A percentile compares a stretch with the other conserved stretches of the same genome.
phyloP scores from a whole-genome alignment of 1,140 invertebrate genomes.

The Drosophila repletoides region DNA sequence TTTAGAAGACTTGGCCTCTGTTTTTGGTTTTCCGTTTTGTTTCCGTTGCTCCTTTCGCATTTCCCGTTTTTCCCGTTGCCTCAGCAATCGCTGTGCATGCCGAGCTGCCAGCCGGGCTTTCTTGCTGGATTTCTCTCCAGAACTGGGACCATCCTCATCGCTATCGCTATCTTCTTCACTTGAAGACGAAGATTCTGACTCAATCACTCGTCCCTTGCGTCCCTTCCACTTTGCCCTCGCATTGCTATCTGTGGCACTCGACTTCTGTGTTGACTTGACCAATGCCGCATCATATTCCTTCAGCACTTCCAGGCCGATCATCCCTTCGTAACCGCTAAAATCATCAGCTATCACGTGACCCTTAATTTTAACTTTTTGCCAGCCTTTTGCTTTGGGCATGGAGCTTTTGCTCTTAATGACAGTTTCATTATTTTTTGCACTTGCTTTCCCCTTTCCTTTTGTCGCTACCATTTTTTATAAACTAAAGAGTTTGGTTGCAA shows the following conservation, averaged over 20 bases:
- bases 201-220: conserved; percentile 2
- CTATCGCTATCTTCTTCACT: conserved; percentile 45
- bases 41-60: conserved; percentile 61
- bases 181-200: conserved; percentile 25
- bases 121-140: conserved; percentile 19
- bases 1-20: background rate
- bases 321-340: conserved; percentile 68
- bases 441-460: conserved; percentile 26
- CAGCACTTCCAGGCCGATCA: conserved; percentile 78
- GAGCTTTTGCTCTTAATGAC: background rate
- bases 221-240: conserved; percentile 3
- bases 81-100: conserved; percentile 47
- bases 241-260: background rate
- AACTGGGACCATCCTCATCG: conserved; percentile 24
- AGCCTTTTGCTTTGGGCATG: conserved; percentile 36
- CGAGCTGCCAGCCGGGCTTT: conserved; percentile 58
- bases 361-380: conserved; percentile 80
- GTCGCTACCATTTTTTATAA: conserved; percentile 5
- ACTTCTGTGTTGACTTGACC: conserved; percentile 51
- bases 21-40: conserved; percentile 9
- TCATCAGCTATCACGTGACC: conserved; percentile 78
- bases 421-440: conserved; percentile 13
- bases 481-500: background rate
- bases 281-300: conserved; percentile 70
- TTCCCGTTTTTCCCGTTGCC: conserved; percentile 58